These are phyloP conservation scores for Cryptoblepharus egeriae DNA, from an alignment of 2,797 vertebrate genomes.

Conservation along the genomic window DNA sequence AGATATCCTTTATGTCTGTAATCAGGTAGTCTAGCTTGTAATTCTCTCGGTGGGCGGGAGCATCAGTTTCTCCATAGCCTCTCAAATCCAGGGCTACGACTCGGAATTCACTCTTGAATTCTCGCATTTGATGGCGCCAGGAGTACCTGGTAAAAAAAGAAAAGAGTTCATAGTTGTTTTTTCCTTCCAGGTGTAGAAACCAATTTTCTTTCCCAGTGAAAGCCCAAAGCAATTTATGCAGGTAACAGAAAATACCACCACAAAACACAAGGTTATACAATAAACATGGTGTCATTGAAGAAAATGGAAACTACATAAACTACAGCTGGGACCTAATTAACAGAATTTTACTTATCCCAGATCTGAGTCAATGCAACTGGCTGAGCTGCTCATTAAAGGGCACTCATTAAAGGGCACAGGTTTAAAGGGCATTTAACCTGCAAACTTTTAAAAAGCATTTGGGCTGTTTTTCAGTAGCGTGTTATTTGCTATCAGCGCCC, in stretches of 20 bases:
- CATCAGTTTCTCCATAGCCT: slow-evolving; percentile 96
- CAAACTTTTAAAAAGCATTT: no score
- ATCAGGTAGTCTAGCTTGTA: slow-evolving; percentile 92
- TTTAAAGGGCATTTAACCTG: no score
- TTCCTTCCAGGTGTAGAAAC: neutral
- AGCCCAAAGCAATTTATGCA: neutral
- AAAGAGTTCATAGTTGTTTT: slow-evolving; percentile 41
- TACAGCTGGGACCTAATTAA: no score
- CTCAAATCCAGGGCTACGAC: slow-evolving; percentile 97
- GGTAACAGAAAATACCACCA: neutral
- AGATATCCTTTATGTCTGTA: slow-evolving; percentile 94
- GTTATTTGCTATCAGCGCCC: no score
- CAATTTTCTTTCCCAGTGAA: neutral
- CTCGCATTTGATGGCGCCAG: slow-evolving; percentile 95
- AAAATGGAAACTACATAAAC: neutral
- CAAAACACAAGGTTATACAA: neutral
- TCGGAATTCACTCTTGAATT: slow-evolving; percentile 98
- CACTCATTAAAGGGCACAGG: no score
- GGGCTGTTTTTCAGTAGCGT: no score
- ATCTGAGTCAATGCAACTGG: no score
- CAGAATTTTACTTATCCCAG: no score
- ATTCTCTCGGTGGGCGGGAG: slow-evolving; percentile 86
- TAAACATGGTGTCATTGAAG: neutral
- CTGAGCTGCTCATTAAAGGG: no score
- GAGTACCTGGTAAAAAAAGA: slow-evolving; percentile 87